Evolutionary conservation across 2,797 vertebrate genomes (phyloP), one percentile per base, ranked within the genome.

Genomic region (Dendrocincla fuliginosa): DNA sequence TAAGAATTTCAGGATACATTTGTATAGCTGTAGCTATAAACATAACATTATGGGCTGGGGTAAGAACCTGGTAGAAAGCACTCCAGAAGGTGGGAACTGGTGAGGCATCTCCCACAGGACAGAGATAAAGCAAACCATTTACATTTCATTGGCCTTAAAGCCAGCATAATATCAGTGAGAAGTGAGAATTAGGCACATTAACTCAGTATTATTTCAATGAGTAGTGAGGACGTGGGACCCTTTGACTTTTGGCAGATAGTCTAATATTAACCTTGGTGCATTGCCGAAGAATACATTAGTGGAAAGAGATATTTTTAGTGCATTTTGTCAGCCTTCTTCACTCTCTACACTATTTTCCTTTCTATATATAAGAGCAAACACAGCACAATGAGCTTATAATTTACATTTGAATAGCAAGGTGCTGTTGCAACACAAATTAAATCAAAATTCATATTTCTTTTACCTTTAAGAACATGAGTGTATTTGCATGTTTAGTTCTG

Each of bases 251-350:
- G 82, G 65, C 47, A 93, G 42, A 71, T 84, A 55, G 61, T 59
- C 46, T 90, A 91, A 75, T 78, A 68, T 27, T 85, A 88, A 75
- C 47, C 28, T 87, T 89, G 68, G 56, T 82, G 44, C 23, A 3
- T 47, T 87, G 75, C 86, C 90, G 77, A 77, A 82, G 49, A 94
- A 70, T 57, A 69, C 77, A 70, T 96, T 91, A 95, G 64, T 46
- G 59, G 49, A 87, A 87, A 79, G 37, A 24, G 17, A 9, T 89
- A 76, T 95, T 92, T 95, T 88, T 84, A 90, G 64, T 92, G 49
- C 27, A 12, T 77, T 85, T 25, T 74, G 17, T 92, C 91, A 92
- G 78, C 46, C 25, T 10, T 87, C n/a, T 57, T 89, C 33, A 47
- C n/a, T 71, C 33, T 73, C 64, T 87, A 14, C 7, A 13, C 64